Conservation (phyloP, 2,113 vertebrate genomes). For the Rhea pennata region DNA sequence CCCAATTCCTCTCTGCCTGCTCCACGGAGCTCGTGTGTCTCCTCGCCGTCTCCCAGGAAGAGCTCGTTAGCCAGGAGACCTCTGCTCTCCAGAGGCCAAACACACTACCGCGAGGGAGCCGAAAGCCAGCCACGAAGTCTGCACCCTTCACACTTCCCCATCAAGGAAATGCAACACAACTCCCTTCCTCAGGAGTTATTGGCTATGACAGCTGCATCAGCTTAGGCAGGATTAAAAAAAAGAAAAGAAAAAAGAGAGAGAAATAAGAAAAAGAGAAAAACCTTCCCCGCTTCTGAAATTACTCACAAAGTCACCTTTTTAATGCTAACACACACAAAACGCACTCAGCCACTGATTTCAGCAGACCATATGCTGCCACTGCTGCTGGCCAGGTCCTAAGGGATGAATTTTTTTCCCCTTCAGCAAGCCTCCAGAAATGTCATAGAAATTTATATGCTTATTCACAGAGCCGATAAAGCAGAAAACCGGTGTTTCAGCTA, state of each 20-base stretch:
- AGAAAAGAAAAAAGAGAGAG: not conserved
- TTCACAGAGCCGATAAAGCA: conserved; percentile 83
- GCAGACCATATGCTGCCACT: conserved; percentile 77
- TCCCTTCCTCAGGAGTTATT: conserved; percentile 31
- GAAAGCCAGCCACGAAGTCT: not conserved
- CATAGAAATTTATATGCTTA: conserved; percentile 84
- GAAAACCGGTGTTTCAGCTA: conserved; percentile 82
- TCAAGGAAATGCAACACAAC: not conserved
- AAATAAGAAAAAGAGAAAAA: not conserved
- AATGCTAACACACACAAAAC: conserved; percentile 67
- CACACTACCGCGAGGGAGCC: not conserved
- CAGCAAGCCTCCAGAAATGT: conserved; percentile 82
- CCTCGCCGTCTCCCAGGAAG: not conserved
- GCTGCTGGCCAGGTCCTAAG: conserved; percentile 75
- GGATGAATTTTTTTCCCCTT: conserved; percentile 81
- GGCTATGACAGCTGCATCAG: conserved; percentile 50
- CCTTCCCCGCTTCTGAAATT: conserved; percentile 66
- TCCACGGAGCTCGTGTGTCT: not conserved
- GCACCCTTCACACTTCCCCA: not conserved
- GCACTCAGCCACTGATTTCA: conserved; percentile 66
- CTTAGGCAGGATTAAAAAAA: conserved; percentile 35
- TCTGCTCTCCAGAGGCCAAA: not conserved
- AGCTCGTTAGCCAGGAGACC: not conserved
- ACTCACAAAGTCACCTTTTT: conserved; percentile 78
- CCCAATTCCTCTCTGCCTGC: not conserved